These are phyloP conservation scores for Epizoanthus scotinus DNA, from an alignment of 92 coral and sea anemone species.

Conservation along the genomic window DNA sequence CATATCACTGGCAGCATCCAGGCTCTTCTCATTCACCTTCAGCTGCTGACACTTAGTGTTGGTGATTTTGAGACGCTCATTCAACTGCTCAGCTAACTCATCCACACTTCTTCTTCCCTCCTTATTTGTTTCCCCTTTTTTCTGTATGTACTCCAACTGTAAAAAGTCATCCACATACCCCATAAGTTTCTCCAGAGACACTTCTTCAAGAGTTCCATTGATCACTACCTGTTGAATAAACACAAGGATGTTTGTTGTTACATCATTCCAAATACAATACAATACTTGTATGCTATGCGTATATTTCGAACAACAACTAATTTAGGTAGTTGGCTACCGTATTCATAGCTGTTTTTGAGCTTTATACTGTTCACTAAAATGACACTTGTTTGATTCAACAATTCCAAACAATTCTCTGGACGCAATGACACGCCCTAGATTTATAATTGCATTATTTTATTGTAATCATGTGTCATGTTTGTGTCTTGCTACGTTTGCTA, in stretches of 20 bases:
- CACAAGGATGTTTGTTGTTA: neutral
- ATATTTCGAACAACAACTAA: too few relatives aligned
- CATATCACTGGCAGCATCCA: slow-evolving; percentile 56
- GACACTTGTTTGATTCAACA: too few relatives aligned
- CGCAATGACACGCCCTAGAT: too few relatives aligned
- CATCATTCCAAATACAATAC: neutral
- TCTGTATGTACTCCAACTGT: slow-evolving; percentile 49
- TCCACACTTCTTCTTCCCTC: slow-evolving; percentile 46
- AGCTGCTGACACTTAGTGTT: slow-evolving; percentile 69
- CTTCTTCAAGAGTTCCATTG: slow-evolving; percentile 83
- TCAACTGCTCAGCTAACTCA: slow-evolving; percentile 68
- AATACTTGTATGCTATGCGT: too few relatives aligned
- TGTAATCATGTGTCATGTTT: too few relatives aligned
- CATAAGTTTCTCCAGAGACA: slow-evolving; percentile 85
- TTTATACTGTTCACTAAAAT: too few relatives aligned
- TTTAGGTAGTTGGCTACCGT: too few relatives aligned
- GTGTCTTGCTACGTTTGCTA: too few relatives aligned
- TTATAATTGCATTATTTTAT: too few relatives aligned
- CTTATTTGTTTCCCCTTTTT: slow-evolving; percentile 13
- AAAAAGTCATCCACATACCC: slow-evolving; percentile 75
- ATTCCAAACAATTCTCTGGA: too few relatives aligned
- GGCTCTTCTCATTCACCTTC: slow-evolving; percentile 46
- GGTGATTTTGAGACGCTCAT: slow-evolving; percentile 58
- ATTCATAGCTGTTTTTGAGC: too few relatives aligned
- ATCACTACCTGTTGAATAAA: slow-evolving; percentile 66